These are phyloP conservation scores for Zygothrica quintamaculata DNA, from an alignment of 2,888 invertebrate species.

Conservation along the genomic window DNA sequence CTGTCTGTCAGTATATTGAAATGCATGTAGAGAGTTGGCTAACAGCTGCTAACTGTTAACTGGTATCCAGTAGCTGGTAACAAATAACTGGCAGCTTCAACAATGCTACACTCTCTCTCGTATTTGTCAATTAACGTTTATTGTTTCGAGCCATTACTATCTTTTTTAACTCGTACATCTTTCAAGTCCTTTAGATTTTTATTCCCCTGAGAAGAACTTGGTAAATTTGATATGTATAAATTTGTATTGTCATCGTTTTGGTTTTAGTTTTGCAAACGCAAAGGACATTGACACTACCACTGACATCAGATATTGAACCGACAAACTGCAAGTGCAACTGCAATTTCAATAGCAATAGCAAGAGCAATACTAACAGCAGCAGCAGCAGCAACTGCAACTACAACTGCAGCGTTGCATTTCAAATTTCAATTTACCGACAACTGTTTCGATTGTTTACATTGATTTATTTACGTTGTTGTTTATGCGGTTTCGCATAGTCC, in stretches of 20 bases:
- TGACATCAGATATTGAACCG: not conserved
- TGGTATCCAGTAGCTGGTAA: too few species aligned
- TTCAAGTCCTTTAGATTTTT: constrained; percentile 12
- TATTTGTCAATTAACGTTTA: constrained; percentile 70
- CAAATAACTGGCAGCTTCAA: not conserved
- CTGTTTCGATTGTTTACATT: constrained; percentile 81
- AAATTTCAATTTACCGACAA: constrained; percentile 81
- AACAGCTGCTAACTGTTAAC: not conserved
- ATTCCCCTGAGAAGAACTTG: constrained; percentile 21
- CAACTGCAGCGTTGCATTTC: constrained; percentile 68
- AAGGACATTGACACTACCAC: constrained; percentile 21
- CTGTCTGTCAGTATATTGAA: constrained; percentile 36
- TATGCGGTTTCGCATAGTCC: constrained; percentile 69
- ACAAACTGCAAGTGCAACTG: constrained; percentile 10
- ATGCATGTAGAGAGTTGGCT: constrained; percentile 18
- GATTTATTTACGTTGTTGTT: constrained; percentile 78
- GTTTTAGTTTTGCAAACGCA: not conserved
- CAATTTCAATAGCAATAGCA: constrained; percentile 16
- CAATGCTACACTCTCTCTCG: constrained; percentile 12
- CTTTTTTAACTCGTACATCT: not conserved
- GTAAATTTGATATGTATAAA: constrained; percentile 22
- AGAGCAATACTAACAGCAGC: constrained; percentile 24
- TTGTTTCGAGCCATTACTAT: constrained; percentile 24
- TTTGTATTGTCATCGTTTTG: constrained; percentile 20
- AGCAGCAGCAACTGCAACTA: constrained; percentile 26